These are phyloP conservation scores for Ailuropoda melanoleuca DNA, from an alignment of 2,113 vertebrate genomes.

Conservation along the genomic window DNA sequence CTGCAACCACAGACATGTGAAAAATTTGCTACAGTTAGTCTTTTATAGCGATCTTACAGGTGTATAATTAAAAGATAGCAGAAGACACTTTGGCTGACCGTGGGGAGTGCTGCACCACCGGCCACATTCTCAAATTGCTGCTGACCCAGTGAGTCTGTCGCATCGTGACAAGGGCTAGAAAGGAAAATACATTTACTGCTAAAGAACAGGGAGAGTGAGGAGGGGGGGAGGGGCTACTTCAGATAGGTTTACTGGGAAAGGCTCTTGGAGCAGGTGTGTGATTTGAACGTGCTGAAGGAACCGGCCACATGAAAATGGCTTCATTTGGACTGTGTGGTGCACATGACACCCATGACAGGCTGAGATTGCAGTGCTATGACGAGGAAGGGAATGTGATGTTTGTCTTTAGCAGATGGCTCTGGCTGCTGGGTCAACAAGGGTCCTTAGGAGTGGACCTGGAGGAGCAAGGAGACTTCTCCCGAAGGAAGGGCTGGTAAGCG, in stretches of 20 bases:
- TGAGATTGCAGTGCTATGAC: neutral
- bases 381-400: neutral
- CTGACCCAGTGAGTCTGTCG: neutral
- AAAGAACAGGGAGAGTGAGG: neutral
- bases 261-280: neutral
- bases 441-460: neutral
- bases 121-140: neutral
- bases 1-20: neutral
- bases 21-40: neutral
- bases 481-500: neutral
- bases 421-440: neutral
- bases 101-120: neutral
- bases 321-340: neutral
- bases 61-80: neutral
- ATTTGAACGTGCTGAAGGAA: neutral
- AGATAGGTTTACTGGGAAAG: neutral
- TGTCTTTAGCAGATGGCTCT: neutral
- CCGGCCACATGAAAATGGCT: neutral
- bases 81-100: neutral
- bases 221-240: neutral
- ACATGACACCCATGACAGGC: neutral
- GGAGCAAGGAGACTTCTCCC: neutral
- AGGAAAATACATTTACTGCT: neutral
- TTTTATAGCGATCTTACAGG: neutral
- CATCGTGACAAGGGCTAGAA: neutral